A percentile compares a stretch with the other conserved stretches of the same genome.
Conservation (phyloP, 2,888 invertebrate genomes). For the Spatulosminthurus flaviceps region DNA sequence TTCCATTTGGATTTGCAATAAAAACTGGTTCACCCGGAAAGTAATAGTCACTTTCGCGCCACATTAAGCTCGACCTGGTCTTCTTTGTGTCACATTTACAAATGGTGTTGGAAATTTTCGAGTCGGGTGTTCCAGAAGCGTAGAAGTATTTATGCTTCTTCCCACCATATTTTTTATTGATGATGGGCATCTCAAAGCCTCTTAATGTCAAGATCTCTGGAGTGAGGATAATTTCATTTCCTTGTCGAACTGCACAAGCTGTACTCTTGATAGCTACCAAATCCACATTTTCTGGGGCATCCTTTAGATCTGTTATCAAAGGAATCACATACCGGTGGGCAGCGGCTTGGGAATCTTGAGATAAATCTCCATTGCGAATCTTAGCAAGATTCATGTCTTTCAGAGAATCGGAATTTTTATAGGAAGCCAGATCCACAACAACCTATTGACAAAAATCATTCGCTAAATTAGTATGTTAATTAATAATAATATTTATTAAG, state of each 20-base stretch:
- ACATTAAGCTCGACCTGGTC: slow-evolving; percentile 47
- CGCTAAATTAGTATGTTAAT: no score
- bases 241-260: slow-evolving; percentile 66
- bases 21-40: slow-evolving; percentile 69
- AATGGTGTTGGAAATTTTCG: slow-evolving; percentile 65
- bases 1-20: slow-evolving; percentile 66
- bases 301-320: slow-evolving; percentile 51
- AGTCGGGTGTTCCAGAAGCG: slow-evolving; percentile 66
- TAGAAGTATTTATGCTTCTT: slow-evolving; percentile 68
- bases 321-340: slow-evolving; percentile 50
- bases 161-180: slow-evolving; percentile 66
- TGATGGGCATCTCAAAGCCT: slow-evolving; percentile 68
- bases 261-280: slow-evolving; percentile 65
- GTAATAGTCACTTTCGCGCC: slow-evolving; percentile 54
- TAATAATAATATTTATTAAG: no score
- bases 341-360: slow-evolving; percentile 31
- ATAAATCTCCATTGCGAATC: slow-evolving; percentile 36
- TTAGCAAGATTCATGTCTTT: slow-evolving; percentile 34
- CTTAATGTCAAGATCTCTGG: slow-evolving; percentile 63
- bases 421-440: slow-evolving; percentile 44
- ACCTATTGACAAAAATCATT: slow-evolving; percentile 22
- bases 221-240: slow-evolving; percentile 61
- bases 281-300: slow-evolving; percentile 65
- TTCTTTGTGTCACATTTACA: slow-evolving; percentile 58
- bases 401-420: slow-evolving; percentile 43